A percentile compares a stretch with the other conserved stretches of the same genome.
Evolutionary conservation across 2,888 invertebrate genomes (phyloP).

Genomic region (Aelia acuminata): DNA sequence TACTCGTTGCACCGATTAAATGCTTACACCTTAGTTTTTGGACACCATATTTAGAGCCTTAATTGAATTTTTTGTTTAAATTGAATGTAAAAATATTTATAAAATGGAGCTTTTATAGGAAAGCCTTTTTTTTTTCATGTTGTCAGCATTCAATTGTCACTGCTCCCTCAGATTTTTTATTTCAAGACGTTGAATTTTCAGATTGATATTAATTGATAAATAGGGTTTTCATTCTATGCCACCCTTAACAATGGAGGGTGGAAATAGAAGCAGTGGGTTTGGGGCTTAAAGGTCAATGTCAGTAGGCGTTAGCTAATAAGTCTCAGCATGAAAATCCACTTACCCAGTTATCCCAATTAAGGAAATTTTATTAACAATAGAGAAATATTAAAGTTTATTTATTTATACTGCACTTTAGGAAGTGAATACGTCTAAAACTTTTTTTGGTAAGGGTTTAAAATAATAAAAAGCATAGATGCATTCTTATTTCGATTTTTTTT

Average conservation of each 20-base stretch:
- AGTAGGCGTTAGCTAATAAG: slow-evolving; percentile 22
- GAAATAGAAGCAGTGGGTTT: slow-evolving; percentile 26
- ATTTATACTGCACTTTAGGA: no score
- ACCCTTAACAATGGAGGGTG: neutral
- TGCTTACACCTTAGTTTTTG: no score
- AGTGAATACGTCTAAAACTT: no score
- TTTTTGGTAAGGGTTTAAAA: no score
- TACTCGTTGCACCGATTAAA: no score
- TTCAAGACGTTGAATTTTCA: neutral
- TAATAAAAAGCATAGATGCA: no score
- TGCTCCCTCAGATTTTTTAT: neutral
- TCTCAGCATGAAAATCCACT: slow-evolving; percentile 28
- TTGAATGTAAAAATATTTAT: no score
- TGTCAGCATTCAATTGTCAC: neutral
- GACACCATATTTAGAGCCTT: no score
- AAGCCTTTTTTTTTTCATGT: no score
- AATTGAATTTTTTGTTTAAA: no score
- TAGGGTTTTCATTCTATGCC: neutral
- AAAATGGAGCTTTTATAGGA: no score
- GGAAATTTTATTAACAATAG: neutral
- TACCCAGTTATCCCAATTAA: slow-evolving; percentile 17
- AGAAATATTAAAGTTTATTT: neutral
- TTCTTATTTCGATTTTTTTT: neutral
- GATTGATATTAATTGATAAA: neutral
- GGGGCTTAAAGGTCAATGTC: slow-evolving; percentile 6